Evolutionary conservation across 2,797 vertebrate species (phyloP).

Genomic region (Notolabrus celidotus): DNA sequence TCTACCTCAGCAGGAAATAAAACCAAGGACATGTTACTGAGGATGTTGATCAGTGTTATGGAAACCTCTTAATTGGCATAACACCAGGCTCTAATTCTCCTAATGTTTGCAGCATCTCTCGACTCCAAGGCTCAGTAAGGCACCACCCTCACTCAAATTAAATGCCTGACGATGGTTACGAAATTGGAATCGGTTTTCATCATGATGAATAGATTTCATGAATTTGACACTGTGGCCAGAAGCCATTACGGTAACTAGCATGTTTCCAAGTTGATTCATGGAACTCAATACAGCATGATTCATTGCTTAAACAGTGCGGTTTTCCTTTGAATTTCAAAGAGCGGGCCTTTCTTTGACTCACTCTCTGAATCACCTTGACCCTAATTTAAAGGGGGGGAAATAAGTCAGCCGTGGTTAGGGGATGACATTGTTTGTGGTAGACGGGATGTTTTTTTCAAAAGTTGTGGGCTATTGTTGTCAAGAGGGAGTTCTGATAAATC

Average conservation of each 20-base stretch:
- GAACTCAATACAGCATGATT: constrained; percentile 71
- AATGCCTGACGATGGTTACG: constrained; percentile 28
- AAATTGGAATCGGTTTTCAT: constrained; percentile 33
- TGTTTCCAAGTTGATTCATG: constrained; percentile 71
- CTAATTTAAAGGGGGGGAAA: constrained; percentile 39
- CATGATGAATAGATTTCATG: constrained; percentile 41
- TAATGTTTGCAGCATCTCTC: constrained; percentile 41
- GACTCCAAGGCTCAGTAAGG: constrained; percentile 36
- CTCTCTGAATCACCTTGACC: constrained; percentile 66
- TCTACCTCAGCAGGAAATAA: constrained; percentile 37
- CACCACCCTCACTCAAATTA: background rate
- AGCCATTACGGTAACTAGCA: constrained; percentile 50
- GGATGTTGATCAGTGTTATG: no score
- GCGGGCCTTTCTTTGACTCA: constrained; percentile 52
- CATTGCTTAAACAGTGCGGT: constrained; percentile 56
- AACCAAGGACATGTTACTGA: no score
- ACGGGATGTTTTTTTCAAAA: constrained; percentile 14
- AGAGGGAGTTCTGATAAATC: constrained; percentile 23
- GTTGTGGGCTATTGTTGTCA: constrained; percentile 35
- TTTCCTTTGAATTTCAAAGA: constrained; percentile 50
- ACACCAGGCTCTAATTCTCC: constrained; percentile 18
- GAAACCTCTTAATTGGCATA: constrained; percentile 10
- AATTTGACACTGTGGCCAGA: constrained; percentile 64
- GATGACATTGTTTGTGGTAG: constrained; percentile 44
- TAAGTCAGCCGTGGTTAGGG: constrained; percentile 34